These are phyloP conservation scores for Pipistrellus nathusii DNA, from an alignment of 2,797 vertebrate species.

Conservation along the genomic window DNA sequence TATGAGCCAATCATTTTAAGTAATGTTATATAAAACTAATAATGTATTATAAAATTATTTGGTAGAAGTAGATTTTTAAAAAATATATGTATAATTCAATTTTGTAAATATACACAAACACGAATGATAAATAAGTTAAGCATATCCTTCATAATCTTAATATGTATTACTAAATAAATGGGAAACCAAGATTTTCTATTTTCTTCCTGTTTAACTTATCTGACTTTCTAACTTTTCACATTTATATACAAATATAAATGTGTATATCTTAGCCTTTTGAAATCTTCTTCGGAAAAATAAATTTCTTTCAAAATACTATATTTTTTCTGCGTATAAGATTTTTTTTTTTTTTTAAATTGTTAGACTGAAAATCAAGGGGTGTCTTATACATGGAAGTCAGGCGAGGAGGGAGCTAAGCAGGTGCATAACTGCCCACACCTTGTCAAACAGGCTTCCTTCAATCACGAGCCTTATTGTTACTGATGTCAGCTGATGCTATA, in stretches of 20 bases:
- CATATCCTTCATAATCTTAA: neutral
- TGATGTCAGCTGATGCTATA: too few relatives aligned
- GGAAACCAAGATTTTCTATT: neutral
- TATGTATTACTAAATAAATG: neutral
- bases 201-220: neutral
- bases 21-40: neutral
- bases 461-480: too few relatives aligned
- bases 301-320: neutral
- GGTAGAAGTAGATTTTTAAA: neutral
- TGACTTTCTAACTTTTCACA: neutral
- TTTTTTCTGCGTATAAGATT: too few relatives aligned
- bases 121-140: neutral
- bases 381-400: too few relatives aligned
- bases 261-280: neutral
- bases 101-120: neutral
- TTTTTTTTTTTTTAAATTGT: too few relatives aligned
- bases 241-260: neutral
- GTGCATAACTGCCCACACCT: too few relatives aligned
- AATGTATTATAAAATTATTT: neutral
- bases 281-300: neutral
- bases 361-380: too few relatives aligned
- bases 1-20: neutral
- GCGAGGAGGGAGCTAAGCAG: too few relatives aligned
- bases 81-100: neutral
- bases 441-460: too few relatives aligned